Evolutionary conservation across 1,140 invertebrate species (phyloP).

Genomic region (Drosophila sucinea): DNA sequence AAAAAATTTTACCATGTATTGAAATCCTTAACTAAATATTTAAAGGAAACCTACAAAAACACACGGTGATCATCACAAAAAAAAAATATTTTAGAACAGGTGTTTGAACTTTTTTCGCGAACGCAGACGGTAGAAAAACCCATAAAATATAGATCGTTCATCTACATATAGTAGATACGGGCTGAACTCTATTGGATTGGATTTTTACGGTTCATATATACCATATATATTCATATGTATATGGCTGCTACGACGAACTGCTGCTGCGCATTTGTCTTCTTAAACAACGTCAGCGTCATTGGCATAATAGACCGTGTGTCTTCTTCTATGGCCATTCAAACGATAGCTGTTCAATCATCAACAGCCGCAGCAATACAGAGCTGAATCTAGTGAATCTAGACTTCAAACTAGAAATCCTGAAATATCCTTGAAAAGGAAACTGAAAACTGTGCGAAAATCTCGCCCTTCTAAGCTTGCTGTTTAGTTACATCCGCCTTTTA

Average conservation of each 20-base stretch:
- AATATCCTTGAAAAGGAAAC: not conserved
- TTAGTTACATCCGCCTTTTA: not conserved
- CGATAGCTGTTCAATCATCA: slow-evolving; percentile 22
- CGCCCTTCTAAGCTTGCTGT: not conserved
- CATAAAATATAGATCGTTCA: slow-evolving; percentile 36
- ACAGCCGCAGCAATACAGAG: slow-evolving; percentile 52
- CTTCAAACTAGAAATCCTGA: not conserved
- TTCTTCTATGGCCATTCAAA: slow-evolving; percentile 49
- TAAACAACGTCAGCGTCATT: slow-evolving; percentile 49
- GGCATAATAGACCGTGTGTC: slow-evolving; percentile 30
- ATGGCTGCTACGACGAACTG: slow-evolving; percentile 51
- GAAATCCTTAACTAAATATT: not conserved
- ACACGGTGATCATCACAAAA: not conserved
- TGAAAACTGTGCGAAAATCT: not conserved
- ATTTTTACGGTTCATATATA: slow-evolving; percentile 3
- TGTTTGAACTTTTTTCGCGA: not conserved
- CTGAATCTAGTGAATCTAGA: slow-evolving; percentile 30
- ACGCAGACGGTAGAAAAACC: slow-evolving; percentile 17
- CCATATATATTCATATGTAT: slow-evolving; percentile 34
- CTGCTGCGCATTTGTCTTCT: slow-evolving; percentile 69
- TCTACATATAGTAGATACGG: slow-evolving; percentile 52
- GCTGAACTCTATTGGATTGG: slow-evolving; percentile 17
- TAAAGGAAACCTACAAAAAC: not conserved
- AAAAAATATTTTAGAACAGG: not conserved
- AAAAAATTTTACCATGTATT: not conserved